phyloP scores from a whole-genome alignment of 2,888 invertebrate species.

The Galerucella pusilla region DNA sequence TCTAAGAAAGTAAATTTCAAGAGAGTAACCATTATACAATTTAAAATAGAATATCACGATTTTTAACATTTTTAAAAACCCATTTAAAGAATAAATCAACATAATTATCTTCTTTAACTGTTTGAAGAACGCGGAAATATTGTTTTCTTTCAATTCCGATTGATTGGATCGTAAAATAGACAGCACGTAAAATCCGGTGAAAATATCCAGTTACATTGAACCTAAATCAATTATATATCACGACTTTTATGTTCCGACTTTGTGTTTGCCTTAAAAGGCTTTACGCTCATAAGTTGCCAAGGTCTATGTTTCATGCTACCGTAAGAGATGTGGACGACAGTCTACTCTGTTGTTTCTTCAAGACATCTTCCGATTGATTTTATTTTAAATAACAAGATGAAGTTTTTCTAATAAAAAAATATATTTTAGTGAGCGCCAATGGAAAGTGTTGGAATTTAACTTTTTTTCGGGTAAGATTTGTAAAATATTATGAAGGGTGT shows the following conservation, averaged over 20 bases:
- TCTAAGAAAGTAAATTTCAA: too few relatives aligned
- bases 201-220: slow-evolving; percentile 27
- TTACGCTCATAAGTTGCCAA: slow-evolving; percentile 22
- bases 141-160: slow-evolving; percentile 12
- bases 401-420: too few relatives aligned
- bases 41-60: too few relatives aligned
- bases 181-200: slow-evolving; percentile 11
- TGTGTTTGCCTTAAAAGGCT: slow-evolving; percentile 34
- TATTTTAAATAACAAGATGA: not conserved
- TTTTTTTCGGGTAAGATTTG: not conserved
- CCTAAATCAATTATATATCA: slow-evolving; percentile 24
- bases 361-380: not conserved
- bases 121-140: slow-evolving; percentile 7
- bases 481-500: not conserved
- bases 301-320: slow-evolving; percentile 17
- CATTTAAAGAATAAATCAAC: too few relatives aligned
- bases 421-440: not conserved
- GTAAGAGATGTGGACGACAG: slow-evolving; percentile 23
- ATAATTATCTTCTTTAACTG: too few relatives aligned
- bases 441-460: not conserved
- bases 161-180: slow-evolving; percentile 13
- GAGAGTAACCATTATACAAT: too few relatives aligned
- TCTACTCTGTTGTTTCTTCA: slow-evolving; percentile 1
- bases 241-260: slow-evolving; percentile 30
- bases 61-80: too few relatives aligned